Evolutionary conservation across 1,140 invertebrate species (phyloP).

Genomic region (Aradophagus sp.): DNA sequence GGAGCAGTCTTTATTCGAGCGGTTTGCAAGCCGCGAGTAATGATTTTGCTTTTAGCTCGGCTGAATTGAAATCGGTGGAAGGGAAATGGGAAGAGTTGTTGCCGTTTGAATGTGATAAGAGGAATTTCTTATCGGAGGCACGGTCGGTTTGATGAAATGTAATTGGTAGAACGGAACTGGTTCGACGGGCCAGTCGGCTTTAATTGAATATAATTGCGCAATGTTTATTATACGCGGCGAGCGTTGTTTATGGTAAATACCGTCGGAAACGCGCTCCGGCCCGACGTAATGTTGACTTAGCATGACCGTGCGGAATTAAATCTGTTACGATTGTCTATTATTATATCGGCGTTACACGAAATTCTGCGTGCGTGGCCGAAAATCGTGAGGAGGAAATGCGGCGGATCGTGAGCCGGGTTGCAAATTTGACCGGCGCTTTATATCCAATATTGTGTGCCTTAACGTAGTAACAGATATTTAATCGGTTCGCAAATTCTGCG

Average conservation of each 20-base stretch:
- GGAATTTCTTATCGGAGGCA: too few relatives aligned
- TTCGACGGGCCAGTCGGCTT: conserved; percentile 1
- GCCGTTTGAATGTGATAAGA: too few relatives aligned
- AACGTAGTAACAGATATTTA: conserved; percentile 13
- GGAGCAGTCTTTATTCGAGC: too few relatives aligned
- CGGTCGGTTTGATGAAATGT: conserved; percentile 6
- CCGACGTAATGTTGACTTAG: conserved; percentile 20
- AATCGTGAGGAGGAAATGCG: conserved; percentile 34
- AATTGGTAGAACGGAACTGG: background rate
- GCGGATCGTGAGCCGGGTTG: conserved; percentile 10
- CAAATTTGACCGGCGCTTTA: too few relatives aligned
- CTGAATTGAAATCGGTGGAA: too few relatives aligned
- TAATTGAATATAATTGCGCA: conserved; percentile 8
- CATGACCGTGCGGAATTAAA: conserved; percentile 22
- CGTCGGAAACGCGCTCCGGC: conserved; percentile 3
- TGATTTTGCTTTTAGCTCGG: too few relatives aligned
- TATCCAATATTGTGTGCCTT: background rate
- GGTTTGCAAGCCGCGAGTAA: too few relatives aligned
- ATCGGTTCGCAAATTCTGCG: conserved; percentile 13
- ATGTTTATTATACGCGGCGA: conserved; percentile 12
- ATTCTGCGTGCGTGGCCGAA: too few relatives aligned
- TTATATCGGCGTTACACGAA: too few relatives aligned
- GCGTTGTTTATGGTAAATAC: conserved; percentile 23
- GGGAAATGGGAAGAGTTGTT: too few relatives aligned
- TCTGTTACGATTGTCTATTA: too few relatives aligned